These are phyloP conservation scores for Cercocebus atys DNA, from an alignment of 2,113 vertebrate genomes.

Conservation along the genomic window DNA sequence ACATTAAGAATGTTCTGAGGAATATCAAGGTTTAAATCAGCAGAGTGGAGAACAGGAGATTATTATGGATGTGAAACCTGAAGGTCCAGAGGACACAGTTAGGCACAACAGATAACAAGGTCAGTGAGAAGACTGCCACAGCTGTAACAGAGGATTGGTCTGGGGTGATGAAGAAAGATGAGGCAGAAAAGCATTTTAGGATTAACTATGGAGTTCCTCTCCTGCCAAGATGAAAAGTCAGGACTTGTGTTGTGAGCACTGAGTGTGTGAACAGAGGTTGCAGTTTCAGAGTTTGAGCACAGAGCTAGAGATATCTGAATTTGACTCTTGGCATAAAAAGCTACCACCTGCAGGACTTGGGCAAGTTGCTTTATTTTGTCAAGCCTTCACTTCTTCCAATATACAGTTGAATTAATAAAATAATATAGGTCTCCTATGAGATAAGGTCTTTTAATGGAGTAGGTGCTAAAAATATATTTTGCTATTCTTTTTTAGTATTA, in stretches of 20 bases:
- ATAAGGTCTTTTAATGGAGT: background rate
- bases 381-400: background rate
- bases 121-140: background rate
- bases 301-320: background rate
- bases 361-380: background rate
- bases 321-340: background rate
- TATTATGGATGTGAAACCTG: rapidly evolving
- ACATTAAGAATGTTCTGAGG: background rate
- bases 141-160: background rate
- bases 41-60: background rate
- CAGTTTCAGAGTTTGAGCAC: background rate
- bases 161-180: background rate
- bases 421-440: background rate
- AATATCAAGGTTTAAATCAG: background rate
- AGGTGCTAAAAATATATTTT: background rate
- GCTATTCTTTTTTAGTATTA: background rate
- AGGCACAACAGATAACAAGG: background rate
- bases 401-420: background rate
- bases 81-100: background rate
- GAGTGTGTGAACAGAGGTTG: background rate
- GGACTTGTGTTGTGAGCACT: background rate
- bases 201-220: background rate
- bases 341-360: background rate
- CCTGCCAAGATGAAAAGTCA: background rate
- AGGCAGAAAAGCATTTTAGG: background rate